phyloP scores from a whole-genome alignment of 2,797 vertebrate species.

The Phrynocephalus forsythii region DNA sequence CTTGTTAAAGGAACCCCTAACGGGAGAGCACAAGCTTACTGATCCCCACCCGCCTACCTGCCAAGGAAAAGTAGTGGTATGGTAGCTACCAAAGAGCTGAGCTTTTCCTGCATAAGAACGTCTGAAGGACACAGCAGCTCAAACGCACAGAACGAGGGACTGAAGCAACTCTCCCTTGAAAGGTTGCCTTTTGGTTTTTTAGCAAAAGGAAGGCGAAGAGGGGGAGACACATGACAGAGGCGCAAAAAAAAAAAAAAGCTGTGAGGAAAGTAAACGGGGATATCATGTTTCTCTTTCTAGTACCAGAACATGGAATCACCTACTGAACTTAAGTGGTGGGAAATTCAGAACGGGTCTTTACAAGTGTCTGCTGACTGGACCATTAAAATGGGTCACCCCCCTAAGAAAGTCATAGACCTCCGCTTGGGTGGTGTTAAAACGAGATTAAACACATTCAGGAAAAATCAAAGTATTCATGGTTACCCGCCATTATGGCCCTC shows the following conservation, averaged over 20 bases:
- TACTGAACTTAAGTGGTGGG: neutral
- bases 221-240: neutral
- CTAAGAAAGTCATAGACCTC: neutral
- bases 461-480: neutral
- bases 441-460: neutral
- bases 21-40: neutral
- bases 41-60: neutral
- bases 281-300: neutral
- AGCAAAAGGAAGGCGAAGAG: neutral
- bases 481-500: neutral
- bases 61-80: neutral
- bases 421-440: neutral
- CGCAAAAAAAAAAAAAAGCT: neutral
- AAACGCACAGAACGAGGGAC: neutral
- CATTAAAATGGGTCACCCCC: neutral
- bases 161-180: neutral
- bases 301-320: neutral
- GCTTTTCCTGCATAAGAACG: neutral
- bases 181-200: neutral
- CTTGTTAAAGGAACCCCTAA: neutral
- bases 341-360: neutral
- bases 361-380: no score
- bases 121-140: neutral
- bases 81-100: neutral
- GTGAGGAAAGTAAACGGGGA: neutral